Conservation (phyloP, 2,888 invertebrate genomes). For the Leptinotarsa juncta region DNA sequence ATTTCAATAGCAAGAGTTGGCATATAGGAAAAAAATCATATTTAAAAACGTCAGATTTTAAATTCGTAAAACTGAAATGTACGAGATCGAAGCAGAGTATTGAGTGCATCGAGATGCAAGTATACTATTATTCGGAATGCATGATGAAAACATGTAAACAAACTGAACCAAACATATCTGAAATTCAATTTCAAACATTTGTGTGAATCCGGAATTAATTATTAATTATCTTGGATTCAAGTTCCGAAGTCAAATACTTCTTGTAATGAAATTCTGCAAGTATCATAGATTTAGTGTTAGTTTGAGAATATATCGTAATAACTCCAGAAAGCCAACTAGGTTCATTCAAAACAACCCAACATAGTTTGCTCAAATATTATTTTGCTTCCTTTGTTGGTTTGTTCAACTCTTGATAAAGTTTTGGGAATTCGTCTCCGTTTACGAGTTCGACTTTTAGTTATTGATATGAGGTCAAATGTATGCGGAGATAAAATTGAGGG, state of each 20-base stretch:
- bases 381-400: background rate
- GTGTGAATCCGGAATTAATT: background rate
- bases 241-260: background rate
- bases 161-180: background rate
- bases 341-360: background rate
- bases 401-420: too few species aligned
- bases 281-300: background rate
- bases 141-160: background rate
- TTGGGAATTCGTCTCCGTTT: too few species aligned
- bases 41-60: too few species aligned
- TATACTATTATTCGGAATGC: too few species aligned
- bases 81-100: too few species aligned
- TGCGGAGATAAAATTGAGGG: too few species aligned
- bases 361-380: background rate
- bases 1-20: too few species aligned
- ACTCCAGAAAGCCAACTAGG: background rate
- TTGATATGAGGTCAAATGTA: too few species aligned
- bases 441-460: too few species aligned
- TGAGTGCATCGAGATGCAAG: too few species aligned
- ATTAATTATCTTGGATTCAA: background rate
- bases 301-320: background rate
- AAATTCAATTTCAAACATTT: background rate
- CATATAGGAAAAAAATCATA: too few species aligned
- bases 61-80: too few species aligned
- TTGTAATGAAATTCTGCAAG: background rate